A percentile compares a stretch with the other conserved stretches of the same genome.
phyloP scores from a whole-genome alignment of 1,140 invertebrate species.

The Sarcophaga bullata region DNA sequence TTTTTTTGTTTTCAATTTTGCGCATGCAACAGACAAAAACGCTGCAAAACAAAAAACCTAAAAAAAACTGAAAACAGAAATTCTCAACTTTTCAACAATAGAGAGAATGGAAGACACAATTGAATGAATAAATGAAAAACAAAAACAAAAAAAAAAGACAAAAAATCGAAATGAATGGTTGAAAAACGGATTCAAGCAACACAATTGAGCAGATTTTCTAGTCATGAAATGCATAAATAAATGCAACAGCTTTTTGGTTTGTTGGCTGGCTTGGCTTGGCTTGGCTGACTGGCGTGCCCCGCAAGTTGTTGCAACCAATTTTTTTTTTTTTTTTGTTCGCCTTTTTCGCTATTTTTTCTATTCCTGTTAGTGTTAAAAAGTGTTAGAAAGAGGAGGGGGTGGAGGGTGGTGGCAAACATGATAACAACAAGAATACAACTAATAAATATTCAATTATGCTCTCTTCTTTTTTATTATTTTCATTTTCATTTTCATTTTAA shows the following conservation, averaged over 20 bases:
- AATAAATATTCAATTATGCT: slow-evolving; percentile 39
- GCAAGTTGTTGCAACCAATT: background rate
- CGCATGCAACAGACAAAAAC: no score
- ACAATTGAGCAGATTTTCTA: background rate
- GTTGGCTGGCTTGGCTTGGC: background rate
- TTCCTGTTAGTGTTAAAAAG: background rate
- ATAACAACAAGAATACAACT: slow-evolving; percentile 21
- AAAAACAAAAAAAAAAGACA: background rate
- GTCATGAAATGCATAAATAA: slow-evolving; percentile 17
- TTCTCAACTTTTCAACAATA: no score
- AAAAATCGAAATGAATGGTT: no score
- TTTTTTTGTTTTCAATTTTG: no score
- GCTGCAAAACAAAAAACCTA: no score
- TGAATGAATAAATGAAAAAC: background rate
- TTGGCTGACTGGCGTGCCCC: no score
- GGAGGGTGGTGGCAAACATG: background rate
- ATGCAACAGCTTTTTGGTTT: slow-evolving; percentile 24
- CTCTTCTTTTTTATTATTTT: slow-evolving; percentile 7
- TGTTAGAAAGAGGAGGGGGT: background rate
- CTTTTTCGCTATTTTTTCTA: background rate
- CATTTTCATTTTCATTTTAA: background rate
- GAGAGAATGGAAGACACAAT: no score
- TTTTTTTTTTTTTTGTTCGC: background rate
- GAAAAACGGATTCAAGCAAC: background rate
- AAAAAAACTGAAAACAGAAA: no score